phyloP scores from a whole-genome alignment of 2,888 invertebrate genomes.

The Brachyopa scutellaris region DNA sequence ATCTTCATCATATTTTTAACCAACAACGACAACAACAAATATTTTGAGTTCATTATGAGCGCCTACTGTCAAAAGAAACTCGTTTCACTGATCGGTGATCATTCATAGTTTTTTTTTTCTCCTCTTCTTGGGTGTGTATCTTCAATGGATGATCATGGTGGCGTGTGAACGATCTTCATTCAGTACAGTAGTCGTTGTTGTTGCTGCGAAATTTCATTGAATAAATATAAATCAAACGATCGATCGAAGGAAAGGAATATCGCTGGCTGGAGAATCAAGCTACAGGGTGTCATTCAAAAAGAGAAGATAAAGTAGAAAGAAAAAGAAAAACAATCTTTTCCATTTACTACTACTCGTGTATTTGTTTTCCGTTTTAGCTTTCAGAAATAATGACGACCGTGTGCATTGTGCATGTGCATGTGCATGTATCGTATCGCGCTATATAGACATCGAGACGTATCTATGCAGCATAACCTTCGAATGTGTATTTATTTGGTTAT shows the following conservation, averaged over 20 bases:
- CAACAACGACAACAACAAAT: slow-evolving; percentile 20
- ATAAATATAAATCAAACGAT: slow-evolving; percentile 57
- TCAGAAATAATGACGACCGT: too few relatives aligned
- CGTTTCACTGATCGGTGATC: slow-evolving; percentile 50
- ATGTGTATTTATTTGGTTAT: slow-evolving; percentile 38
- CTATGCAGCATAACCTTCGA: slow-evolving; percentile 42
- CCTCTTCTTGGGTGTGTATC: neutral
- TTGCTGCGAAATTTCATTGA: slow-evolving; percentile 59
- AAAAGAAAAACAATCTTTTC: too few relatives aligned
- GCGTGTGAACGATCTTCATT: slow-evolving; percentile 49
- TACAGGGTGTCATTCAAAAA: slow-evolving; percentile 5
- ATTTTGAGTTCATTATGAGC: slow-evolving; percentile 57
- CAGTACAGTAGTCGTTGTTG: too few relatives aligned
- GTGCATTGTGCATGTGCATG: too few relatives aligned
- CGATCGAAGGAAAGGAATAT: slow-evolving; percentile 20
- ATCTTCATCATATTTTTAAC: slow-evolving; percentile 27
- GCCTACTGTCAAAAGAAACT: slow-evolving; percentile 52
- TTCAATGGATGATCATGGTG: slow-evolving; percentile 1
- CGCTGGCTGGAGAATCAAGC: neutral
- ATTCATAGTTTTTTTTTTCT: slow-evolving; percentile 44
- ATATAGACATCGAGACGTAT: neutral
- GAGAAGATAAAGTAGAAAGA: neutral
- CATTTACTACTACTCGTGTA: too few relatives aligned
- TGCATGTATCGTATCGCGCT: neutral
- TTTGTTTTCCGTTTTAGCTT: too few relatives aligned